Percentiles rank a stretch among this genome's conserved stretches.
These are phyloP conservation scores for Tetheella fluctuosa DNA, from an alignment of 2,888 invertebrate genomes.

Conservation along the genomic window DNA sequence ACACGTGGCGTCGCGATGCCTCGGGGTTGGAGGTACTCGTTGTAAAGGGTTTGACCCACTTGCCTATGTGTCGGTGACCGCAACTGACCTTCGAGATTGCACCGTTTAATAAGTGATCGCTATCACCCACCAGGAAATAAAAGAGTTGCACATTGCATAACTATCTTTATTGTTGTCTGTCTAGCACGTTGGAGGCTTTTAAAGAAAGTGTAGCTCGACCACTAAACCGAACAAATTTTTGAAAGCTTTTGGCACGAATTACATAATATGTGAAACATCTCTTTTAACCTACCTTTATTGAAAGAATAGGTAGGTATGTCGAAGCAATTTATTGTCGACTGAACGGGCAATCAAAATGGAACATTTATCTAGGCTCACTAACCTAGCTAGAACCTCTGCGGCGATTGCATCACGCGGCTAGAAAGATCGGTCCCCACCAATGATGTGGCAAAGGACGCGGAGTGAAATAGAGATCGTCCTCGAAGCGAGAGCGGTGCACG, in stretches of 20 bases:
- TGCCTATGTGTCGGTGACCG: constrained; percentile 76
- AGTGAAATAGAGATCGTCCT: constrained; percentile 84
- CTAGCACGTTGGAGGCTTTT: constrained; percentile 25
- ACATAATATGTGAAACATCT: background rate
- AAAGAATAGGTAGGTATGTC: background rate
- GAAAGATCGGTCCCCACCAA: constrained; percentile 83
- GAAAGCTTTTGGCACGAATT: background rate
- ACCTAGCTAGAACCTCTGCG: constrained; percentile 68
- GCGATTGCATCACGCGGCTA: constrained; percentile 79
- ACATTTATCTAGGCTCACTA: constrained; percentile 60
- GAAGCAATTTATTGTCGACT: constrained; percentile 7
- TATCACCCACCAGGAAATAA: constrained; percentile 62
- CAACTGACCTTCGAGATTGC: constrained; percentile 77
- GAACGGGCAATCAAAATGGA: constrained; percentile 55
- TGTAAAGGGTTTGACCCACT: constrained; percentile 72
- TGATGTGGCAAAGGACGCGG: constrained; percentile 81
- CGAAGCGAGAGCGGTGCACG: constrained; percentile 84
- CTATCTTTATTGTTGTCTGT: constrained; percentile 57
- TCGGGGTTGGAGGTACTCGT: constrained; percentile 29
- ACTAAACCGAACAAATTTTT: background rate
- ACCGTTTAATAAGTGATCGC: constrained; percentile 63
- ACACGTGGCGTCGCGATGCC: constrained; percentile 54
- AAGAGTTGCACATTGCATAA: constrained; percentile 64
- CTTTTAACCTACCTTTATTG: background rate
- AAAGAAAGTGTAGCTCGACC: constrained; percentile 12